phyloP scores from a whole-genome alignment of 2,113 vertebrate species.

The Myiopsitta monachus region DNA sequence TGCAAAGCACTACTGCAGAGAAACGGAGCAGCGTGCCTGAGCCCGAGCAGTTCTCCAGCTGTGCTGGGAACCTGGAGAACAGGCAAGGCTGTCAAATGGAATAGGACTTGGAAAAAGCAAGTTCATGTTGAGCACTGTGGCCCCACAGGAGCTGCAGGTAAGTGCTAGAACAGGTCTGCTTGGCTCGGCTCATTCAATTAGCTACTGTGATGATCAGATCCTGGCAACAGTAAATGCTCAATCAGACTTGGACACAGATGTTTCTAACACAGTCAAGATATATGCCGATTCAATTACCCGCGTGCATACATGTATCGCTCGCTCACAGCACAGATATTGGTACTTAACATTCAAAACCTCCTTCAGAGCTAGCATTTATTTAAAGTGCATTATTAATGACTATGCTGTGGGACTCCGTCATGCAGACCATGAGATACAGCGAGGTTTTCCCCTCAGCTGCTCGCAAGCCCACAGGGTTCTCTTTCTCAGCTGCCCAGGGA shows the following conservation, averaged over 20 bases:
- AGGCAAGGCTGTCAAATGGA: neutral
- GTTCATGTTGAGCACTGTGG: neutral
- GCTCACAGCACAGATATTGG: neutral
- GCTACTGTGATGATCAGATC: neutral
- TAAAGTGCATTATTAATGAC: neutral
- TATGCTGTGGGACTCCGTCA: neutral
- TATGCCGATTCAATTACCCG: neutral
- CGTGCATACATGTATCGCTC: neutral
- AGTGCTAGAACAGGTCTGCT: neutral
- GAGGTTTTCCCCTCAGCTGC: neutral
- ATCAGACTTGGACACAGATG: neutral
- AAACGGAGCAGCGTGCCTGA: fast-evolving
- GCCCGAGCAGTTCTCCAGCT: neutral
- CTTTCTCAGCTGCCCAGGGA: neutral
- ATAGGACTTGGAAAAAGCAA: neutral
- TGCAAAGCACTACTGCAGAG: neutral
- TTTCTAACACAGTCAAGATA: neutral
- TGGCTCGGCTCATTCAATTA: neutral
- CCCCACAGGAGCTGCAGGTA: neutral
- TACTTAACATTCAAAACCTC: neutral
- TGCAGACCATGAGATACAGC: neutral
- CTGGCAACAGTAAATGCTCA: neutral
- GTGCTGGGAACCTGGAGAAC: neutral
- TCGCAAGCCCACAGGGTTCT: neutral
- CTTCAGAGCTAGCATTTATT: neutral